Percentiles rank a stretch among this genome's conserved stretches.
phyloP scores from a whole-genome alignment of 2,797 vertebrate genomes.

The Adrianichthys oophorus region DNA sequence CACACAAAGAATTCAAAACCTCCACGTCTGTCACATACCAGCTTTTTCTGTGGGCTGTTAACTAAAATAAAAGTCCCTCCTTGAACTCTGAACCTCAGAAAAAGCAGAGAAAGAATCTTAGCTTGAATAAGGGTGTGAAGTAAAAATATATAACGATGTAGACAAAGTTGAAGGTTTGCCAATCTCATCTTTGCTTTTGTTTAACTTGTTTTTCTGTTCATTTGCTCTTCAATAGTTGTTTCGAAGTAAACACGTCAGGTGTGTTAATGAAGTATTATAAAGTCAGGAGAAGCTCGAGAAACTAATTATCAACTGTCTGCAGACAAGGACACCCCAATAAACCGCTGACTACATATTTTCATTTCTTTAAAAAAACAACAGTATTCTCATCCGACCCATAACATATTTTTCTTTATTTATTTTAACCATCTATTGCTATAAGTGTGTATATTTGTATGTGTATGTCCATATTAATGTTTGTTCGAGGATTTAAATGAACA shows the following conservation, averaged over 20 bases:
- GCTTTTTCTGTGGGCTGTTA: constrained; percentile 2
- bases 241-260: constrained; percentile 52
- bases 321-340: constrained; percentile 47
- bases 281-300: constrained; percentile 64
- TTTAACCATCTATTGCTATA: constrained; percentile 4
- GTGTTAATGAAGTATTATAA: constrained; percentile 69
- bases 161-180: constrained; percentile 24
- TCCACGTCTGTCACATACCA: background rate
- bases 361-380: constrained; percentile 9
- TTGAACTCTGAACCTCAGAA: constrained; percentile 6
- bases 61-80: constrained; percentile 1
- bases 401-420: constrained; percentile 11
- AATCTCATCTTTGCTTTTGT: constrained; percentile 43
- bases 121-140: background rate
- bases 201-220: constrained; percentile 26
- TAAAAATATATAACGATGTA: background rate
- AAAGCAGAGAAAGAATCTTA: constrained; percentile 11
- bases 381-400: background rate
- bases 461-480: too few species aligned
- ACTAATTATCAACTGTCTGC: constrained; percentile 59
- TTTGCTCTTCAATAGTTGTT: constrained; percentile 53
- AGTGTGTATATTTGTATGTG: too few species aligned
- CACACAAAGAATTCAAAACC: too few species aligned
- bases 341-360: constrained; percentile 11
- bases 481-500: too few species aligned